A percentile compares a stretch with the other conserved stretches of the same genome.
phyloP scores from a whole-genome alignment of 2,113 vertebrate genomes.

The Indri indri region DNA sequence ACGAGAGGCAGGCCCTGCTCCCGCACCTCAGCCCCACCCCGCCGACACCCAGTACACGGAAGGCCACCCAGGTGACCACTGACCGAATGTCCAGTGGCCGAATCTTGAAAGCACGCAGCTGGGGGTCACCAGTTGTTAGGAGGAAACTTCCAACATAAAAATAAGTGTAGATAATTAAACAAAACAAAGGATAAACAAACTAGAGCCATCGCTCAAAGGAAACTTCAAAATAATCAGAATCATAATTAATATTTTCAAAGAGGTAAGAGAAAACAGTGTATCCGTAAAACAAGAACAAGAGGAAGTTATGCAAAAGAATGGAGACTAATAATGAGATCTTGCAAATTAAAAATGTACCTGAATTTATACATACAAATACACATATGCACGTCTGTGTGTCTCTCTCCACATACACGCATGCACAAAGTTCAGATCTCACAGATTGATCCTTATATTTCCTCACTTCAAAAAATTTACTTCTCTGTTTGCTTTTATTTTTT shows the following conservation, averaged over 20 bases:
- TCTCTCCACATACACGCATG: background rate
- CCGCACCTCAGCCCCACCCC: accelerated
- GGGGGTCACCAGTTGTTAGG: too few species aligned
- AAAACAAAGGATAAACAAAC: background rate
- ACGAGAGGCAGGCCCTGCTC: accelerated
- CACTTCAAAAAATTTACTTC: background rate
- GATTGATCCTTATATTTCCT: background rate
- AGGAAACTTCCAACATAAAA: background rate
- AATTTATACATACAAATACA: background rate
- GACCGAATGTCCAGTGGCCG: background rate
- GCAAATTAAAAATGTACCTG: background rate
- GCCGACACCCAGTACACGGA: accelerated
- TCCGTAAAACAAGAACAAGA: background rate
- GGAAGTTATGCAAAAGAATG: background rate
- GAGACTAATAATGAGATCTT: background rate
- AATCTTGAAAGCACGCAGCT: background rate
- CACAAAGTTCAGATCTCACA: background rate
- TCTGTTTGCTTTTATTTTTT: background rate
- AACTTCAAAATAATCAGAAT: background rate
- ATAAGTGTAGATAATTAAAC: background rate
- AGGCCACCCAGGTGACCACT: background rate
- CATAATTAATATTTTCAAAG: background rate
- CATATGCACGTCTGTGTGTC: too few species aligned
- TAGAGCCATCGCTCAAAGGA: background rate
- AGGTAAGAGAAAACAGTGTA: background rate